phyloP scores from a whole-genome alignment of 2,113 vertebrate genomes.

The Melanocharis versteri region DNA sequence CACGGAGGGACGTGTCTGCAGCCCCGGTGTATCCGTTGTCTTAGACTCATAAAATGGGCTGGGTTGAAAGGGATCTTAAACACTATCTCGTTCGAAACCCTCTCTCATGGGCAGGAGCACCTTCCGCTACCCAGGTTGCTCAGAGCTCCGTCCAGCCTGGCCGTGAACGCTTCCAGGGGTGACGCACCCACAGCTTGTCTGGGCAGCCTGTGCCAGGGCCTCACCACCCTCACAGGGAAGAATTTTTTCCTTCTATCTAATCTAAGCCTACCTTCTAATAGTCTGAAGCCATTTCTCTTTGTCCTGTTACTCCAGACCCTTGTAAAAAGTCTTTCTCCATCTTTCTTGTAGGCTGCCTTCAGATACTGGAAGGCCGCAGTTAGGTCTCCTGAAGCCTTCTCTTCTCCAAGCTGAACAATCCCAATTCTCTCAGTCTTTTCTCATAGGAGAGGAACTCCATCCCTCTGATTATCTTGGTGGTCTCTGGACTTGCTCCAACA shows the following conservation, averaged over 20 bases:
- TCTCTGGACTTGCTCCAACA: background rate
- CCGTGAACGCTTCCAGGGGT: background rate
- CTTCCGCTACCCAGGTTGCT: rapidly evolving
- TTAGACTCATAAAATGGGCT: rapidly evolving
- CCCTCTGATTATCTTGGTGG: background rate
- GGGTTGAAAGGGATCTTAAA: background rate
- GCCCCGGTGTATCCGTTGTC: rapidly evolving
- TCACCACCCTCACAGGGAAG: background rate
- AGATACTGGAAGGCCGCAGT: rapidly evolving
- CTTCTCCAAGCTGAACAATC: background rate
- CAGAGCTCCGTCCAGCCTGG: rapidly evolving
- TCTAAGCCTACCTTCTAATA: background rate
- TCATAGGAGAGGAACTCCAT: background rate
- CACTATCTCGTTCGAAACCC: rapidly evolving
- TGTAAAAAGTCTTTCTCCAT: background rate
- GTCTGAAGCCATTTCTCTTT: rapidly evolving
- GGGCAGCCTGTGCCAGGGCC: background rate
- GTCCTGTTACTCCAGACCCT: background rate
- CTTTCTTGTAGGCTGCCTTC: background rate
- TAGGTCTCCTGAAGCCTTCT: background rate
- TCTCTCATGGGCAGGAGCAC: background rate
- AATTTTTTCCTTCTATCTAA: background rate
- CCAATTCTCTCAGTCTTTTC: background rate
- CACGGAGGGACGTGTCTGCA: background rate
- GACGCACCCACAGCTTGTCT: rapidly evolving